Base-by-base conservation (phyloP, 2,113 vertebrate species). In the Lampris incognitus region DNA sequence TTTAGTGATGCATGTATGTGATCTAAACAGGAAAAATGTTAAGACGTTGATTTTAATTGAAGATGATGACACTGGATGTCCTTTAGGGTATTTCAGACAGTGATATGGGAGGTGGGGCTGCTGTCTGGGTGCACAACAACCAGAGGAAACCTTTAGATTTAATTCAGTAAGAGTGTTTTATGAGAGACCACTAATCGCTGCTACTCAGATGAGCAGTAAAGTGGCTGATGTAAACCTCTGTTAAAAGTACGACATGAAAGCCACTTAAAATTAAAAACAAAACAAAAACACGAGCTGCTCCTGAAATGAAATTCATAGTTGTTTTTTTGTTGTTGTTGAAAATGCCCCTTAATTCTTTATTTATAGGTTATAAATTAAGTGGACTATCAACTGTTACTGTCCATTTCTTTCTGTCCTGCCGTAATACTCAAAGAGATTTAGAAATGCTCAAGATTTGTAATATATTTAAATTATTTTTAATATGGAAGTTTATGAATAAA, bases 391-490 rank as follows among this genome's bases (percentile, higher is more conserved):
- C 57, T 0, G 38, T 39, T 24, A 1, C 9, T 3, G 6, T 72
- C 42, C n/a, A 1, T 63, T 44, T 6, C 61, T 40, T 0, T 60
- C 46, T 44, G 57, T 66, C 55, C 37, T 70, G 37, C 5, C 55
- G 55, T 11, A 41, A 2, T 1, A 2, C 38, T 59, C 6, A 42
- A 6, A 69, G 5, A 69, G 5, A 74, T 48, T 74, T 8, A 75
- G 13, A 24, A 41, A 9, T 10, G 52, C 38, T 61, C 9, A 66
- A 68, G 68, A 82, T 84, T 85, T 90, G 74, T 90, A 90, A 74
- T 66, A 89, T 84, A 81, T 78, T 72, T 85, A 83, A 87, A 88
- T 85, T 88, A 89, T 91, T 92, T 88, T 91, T 86, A 90, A 84
- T 84, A 89, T 62, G 24, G 3, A 74, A 54, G 76, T 73, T 36